Base-by-base conservation (phyloP, 2,888 invertebrate species). In the Lasioglossum pauxillum region DNA sequence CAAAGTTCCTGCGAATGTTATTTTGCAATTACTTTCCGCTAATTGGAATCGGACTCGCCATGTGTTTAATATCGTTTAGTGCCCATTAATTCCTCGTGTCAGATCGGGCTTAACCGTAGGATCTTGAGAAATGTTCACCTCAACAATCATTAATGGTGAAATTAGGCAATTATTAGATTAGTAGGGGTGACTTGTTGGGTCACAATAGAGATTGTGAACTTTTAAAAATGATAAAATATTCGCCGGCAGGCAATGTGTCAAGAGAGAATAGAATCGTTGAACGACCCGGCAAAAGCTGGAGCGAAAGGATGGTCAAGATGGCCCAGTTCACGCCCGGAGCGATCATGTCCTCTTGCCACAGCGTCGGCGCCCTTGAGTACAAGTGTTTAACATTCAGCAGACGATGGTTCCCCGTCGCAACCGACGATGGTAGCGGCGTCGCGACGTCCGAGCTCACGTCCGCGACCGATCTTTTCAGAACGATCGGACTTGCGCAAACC, bases 401-500 rank as follows among this genome's bases (percentile, higher is more conserved):
- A 83, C 83, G 88, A 69, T 83, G 83, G 85, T 72, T 86, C 72
- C 82, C 79, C 84, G 80, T 81, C 82, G 84, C 83, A 80, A 85
- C 75, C 16, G 64, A 19, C 16, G 64, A 57, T 81, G 69, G 31
- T 64, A 69, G 75, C 85, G 83, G 72, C 86, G 60, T 69, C 84
- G 86, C 83, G 80, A 80, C 89, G 80, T 80, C 60, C 80, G 78
- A 67, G 83, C 82, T 89, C 84, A 80, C 86, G 88, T 88, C 80
- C 88, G 90, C 91, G 91, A 90, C 49, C 83, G 93, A 93, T 93
- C 91, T 93, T 92, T 92, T 92, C 89, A 91, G 92, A 93, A 93
- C 93, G 93, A 93, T 93, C 91, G 90, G 88, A 88, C 86, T 94
- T 93, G 91, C 92, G 93, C 91, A 94, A 94, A 85, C 41, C 19